Percentiles rank a stretch among this genome's conserved stretches.
phyloP scores from a whole-genome alignment of 2,888 invertebrate species.

The Drosophila longiperda region DNA sequence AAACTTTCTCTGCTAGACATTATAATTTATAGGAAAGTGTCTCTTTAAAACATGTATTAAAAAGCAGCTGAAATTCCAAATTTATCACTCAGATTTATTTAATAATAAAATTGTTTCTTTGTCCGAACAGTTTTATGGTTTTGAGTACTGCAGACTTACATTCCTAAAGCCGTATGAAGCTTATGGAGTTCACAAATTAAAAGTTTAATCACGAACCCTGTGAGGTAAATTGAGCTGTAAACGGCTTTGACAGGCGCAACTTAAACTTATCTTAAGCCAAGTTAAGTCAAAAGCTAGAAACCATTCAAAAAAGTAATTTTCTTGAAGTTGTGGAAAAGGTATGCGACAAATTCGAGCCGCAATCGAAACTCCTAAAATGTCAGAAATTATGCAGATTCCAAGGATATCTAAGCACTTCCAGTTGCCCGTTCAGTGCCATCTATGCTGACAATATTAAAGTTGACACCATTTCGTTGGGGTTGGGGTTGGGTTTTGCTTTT shows the following conservation, averaged over 20 bases:
- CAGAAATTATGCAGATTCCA: conserved; percentile 53
- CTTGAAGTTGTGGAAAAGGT: neutral
- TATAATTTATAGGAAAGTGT: neutral
- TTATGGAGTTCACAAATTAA: conserved; percentile 40
- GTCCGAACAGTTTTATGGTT: conserved; percentile 28
- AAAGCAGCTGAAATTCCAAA: neutral
- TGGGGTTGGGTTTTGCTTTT: conserved; percentile 19
- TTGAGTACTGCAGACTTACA: neutral
- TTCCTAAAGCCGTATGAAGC: conserved; percentile 34
- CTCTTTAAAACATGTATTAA: neutral
- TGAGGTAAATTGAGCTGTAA: conserved; percentile 48
- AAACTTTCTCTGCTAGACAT: neutral
- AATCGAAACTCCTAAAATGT: conserved; percentile 9
- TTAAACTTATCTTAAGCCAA: conserved; percentile 28
- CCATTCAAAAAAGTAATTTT: conserved; percentile 41
- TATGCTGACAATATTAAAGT: conserved; percentile 43
- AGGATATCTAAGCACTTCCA: conserved; percentile 32
- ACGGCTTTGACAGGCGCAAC: conserved; percentile 34
- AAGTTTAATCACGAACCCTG: conserved; percentile 40
- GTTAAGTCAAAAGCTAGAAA: conserved; percentile 26
- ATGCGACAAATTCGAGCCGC: neutral
- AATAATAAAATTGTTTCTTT: conserved; percentile 17
- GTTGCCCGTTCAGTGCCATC: neutral
- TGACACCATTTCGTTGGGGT: conserved; percentile 20
- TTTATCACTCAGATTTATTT: conserved; percentile 3